phyloP scores from a whole-genome alignment of 2,888 invertebrate genomes.

The Steinernema carpocapsae region DNA sequence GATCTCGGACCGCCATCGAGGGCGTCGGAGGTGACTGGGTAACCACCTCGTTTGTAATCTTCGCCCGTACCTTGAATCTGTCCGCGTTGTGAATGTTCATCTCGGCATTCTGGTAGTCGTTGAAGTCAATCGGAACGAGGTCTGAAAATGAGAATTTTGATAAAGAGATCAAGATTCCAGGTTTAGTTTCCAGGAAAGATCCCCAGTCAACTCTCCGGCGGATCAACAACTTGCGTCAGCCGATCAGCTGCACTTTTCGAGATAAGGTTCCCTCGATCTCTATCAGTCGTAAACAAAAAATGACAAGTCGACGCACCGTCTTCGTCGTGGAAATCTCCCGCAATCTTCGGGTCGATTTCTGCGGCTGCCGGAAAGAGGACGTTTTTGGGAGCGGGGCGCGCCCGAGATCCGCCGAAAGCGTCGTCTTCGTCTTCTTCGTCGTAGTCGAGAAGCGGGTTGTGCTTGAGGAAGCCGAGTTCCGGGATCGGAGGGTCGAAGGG shows the following conservation, averaged over 20 bases:
- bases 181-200: too few relatives aligned
- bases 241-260: too few relatives aligned
- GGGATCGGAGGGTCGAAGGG: conserved; percentile 55
- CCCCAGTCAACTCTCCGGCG: too few relatives aligned
- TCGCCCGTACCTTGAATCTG: neutral
- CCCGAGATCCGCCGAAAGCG: conserved; percentile 38
- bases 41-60: too few relatives aligned
- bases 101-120: conserved; percentile 35
- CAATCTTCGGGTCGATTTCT: conserved; percentile 48
- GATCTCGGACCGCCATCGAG: neutral
- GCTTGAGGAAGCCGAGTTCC: conserved; percentile 55
- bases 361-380: conserved; percentile 53
- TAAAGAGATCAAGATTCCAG: too few relatives aligned
- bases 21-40: too few relatives aligned
- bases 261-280: too few relatives aligned
- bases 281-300: too few relatives aligned
- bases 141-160: conserved; percentile 21
- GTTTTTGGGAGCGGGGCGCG: conserved; percentile 43
- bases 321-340: conserved; percentile 50
- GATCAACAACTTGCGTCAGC: too few relatives aligned
- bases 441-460: conserved; percentile 62
- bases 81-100: neutral
- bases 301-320: neutral
- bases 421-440: conserved; percentile 49
- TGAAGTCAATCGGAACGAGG: conserved; percentile 37